These are phyloP conservation scores for Camponotus vicinus DNA, from an alignment of 1,140 invertebrate genomes.

Conservation along the genomic window DNA sequence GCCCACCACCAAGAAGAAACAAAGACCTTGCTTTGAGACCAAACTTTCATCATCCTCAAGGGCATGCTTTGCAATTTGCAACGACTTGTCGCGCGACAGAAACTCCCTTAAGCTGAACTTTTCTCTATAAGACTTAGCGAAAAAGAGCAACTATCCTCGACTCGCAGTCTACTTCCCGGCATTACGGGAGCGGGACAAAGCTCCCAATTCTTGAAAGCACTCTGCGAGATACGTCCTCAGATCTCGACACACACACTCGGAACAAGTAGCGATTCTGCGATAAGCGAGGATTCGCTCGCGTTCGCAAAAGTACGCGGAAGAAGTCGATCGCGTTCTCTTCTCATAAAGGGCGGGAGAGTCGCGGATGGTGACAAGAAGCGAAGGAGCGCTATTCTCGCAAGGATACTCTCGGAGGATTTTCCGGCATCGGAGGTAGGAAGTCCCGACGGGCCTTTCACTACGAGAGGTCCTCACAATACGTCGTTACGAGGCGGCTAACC, in stretches of 20 bases:
- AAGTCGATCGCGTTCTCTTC: neutral
- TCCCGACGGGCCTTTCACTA: conserved; percentile 81
- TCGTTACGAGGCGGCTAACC: conserved; percentile 82
- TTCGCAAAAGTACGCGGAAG: neutral
- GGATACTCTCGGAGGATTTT: conserved; percentile 79
- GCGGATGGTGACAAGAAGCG: neutral
- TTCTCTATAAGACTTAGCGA: conserved; percentile 40
- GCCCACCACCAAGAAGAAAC: conserved; percentile 38
- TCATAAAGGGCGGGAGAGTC: conserved; percentile 20
- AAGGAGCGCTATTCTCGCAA: conserved; percentile 69
- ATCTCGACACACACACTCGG: neutral
- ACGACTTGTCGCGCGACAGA: conserved; percentile 45
- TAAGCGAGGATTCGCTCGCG: conserved; percentile 34
- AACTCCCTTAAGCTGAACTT: conserved; percentile 57
- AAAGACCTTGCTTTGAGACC: conserved; percentile 56
- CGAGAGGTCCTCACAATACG: conserved; percentile 83
- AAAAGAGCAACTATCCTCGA: conserved; percentile 35
- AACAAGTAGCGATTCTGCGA: conserved; percentile 19
- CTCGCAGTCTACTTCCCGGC: neutral
- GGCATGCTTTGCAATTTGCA: conserved; percentile 62
- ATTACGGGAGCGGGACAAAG: conserved; percentile 3
- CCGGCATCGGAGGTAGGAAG: conserved; percentile 77
- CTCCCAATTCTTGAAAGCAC: conserved; percentile 20
- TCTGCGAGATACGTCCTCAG: conserved; percentile 22
- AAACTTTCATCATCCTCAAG: conserved; percentile 62